Base-by-base conservation (phyloP, 2,888 invertebrate species). In the Bombyx huttoni region DNA sequence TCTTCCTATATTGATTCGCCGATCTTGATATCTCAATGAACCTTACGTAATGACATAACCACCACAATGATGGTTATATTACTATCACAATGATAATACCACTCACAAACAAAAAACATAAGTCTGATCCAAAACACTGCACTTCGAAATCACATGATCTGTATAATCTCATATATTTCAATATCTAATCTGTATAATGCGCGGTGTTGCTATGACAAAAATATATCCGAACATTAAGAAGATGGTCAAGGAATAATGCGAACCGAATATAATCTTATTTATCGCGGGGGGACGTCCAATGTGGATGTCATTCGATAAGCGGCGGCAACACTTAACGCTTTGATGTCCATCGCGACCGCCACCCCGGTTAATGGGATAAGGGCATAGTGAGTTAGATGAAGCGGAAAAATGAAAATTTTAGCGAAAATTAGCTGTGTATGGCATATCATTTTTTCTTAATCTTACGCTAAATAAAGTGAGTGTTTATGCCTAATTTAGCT, bases 321-420 rank as follows among this genome's bases (percentile, higher is more conserved):
- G 75, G 73, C 81, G 80, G 73, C 56, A 80, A 82, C 86, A 86
- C 86, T 87, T 86, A 87, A 81, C 83, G 86, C 87, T 82, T 86
- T 87, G 84, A 87, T 86, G 87, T 87, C 84, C 81, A 77, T 78
- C 75, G 77, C 67, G 73, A 60, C 60, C 56, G 60, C 59, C 64
- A 63, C 74, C 75, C 79, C 81, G 76, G 74, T 77, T 73, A 68
- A 70, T 68, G 53, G 51, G 56, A 49, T 48, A 50, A 3, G 50
- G 50, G 24, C 47, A 50, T 45, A 49, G 57, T 55, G 13, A 1
- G 53, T 7, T 49, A 49, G 61, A 56, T 49, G 46, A 12, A 59
- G 62, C 65, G 65, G 50, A 55, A 40, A 7, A 40, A 24, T 24
- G 24, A 24, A 24, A 24, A 24, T 24, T 24, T 0, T 24, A 24